These are phyloP conservation scores for Drosophila sp. DNA, from an alignment of 1,140 invertebrate genomes.

Conservation along the genomic window DNA sequence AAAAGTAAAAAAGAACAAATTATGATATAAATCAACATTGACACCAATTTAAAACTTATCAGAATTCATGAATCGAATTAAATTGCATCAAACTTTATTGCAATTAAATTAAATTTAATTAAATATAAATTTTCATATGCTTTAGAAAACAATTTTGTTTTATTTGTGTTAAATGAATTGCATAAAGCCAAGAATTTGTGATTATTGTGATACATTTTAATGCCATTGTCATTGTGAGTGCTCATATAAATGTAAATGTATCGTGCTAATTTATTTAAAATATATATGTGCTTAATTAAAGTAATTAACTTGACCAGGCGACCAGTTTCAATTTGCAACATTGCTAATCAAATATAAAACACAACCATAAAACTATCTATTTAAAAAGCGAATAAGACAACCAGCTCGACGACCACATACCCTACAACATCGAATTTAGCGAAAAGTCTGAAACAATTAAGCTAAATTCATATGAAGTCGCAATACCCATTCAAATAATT, in stretches of 20 bases:
- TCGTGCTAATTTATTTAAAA: conserved; percentile 9
- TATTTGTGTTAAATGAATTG: not conserved
- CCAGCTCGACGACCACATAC: not conserved
- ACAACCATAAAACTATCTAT: not conserved
- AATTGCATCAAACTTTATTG: not conserved
- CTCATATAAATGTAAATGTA: conserved; percentile 3
- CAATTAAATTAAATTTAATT: not conserved
- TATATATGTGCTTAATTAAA: conserved; percentile 13
- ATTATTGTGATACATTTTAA: not conserved
- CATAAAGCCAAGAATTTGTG: not conserved
- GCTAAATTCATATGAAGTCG: not conserved
- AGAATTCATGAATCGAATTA: not conserved
- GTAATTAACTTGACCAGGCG: conserved; percentile 15
- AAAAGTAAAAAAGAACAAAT: too few species aligned
- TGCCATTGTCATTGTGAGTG: not conserved
- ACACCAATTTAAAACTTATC: conserved; percentile 2
- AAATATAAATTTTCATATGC: not conserved
- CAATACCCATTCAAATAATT: not conserved
- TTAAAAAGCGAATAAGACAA: not conserved
- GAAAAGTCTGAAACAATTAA: not conserved
- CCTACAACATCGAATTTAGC: too few species aligned
- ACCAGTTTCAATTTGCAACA: conserved; percentile 4
- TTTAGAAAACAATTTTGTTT: too few species aligned
- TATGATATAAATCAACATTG: not conserved
- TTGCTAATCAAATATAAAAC: not conserved